phyloP scores from a whole-genome alignment of 2,113 vertebrate genomes.

The Pachyramphus minor region DNA sequence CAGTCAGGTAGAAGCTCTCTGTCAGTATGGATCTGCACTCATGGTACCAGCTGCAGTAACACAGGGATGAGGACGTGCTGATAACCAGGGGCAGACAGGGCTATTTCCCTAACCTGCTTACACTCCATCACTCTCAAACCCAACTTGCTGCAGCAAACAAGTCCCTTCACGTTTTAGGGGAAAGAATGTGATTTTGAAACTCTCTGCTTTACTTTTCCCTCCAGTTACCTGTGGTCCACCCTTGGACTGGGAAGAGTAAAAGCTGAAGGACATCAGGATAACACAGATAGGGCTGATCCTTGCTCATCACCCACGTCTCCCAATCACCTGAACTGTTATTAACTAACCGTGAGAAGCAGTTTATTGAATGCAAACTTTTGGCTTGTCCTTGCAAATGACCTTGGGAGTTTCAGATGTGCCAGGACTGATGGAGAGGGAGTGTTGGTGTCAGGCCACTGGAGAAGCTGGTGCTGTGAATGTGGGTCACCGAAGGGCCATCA shows the following conservation, averaged over 20 bases:
- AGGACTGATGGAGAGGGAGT: not conserved
- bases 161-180: not conserved
- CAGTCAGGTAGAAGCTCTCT: not conserved
- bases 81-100: not conserved
- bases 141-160: not conserved
- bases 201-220: not conserved
- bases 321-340: not conserved
- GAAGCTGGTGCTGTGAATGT: not conserved
- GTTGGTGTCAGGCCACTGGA: not conserved
- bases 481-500: not conserved
- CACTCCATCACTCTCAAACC: not conserved
- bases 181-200: constrained; percentile 17
- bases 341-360: not conserved
- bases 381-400: not conserved
- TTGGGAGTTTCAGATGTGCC: not conserved
- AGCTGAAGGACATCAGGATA: not conserved
- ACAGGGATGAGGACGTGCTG: not conserved
- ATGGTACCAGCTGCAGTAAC: not conserved
- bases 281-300: not conserved
- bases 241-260: not conserved
- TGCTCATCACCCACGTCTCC: not conserved
- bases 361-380: not conserved
- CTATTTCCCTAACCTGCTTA: not conserved
- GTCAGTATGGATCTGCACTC: not conserved
- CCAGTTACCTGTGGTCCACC: not conserved